Evolutionary conservation across 2,113 vertebrate genomes (phyloP).

Genomic region (Azemiops feae): DNA sequence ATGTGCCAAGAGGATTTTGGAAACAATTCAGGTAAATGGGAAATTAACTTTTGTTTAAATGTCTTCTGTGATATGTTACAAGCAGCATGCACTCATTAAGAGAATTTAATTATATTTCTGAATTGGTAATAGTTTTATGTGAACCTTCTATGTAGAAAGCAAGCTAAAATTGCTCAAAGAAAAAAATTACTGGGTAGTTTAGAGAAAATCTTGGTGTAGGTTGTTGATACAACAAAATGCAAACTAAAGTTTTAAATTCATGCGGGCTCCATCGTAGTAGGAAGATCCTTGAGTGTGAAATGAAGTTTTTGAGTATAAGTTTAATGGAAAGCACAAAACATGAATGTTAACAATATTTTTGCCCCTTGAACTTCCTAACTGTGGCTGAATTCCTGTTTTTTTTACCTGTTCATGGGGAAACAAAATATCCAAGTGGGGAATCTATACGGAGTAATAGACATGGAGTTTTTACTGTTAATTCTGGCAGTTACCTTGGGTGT

Average conservation of each 20-base stretch:
- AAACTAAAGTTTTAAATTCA: background rate
- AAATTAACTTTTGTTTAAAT: conserved; percentile 9
- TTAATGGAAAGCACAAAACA: background rate
- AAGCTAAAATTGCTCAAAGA: background rate
- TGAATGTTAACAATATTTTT: background rate
- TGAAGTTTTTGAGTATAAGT: background rate
- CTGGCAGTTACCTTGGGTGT: background rate
- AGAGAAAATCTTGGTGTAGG: background rate
- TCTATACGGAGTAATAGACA: background rate
- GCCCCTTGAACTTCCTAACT: background rate
- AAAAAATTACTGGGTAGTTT: background rate
- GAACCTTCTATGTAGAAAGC: background rate
- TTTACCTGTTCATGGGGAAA: background rate
- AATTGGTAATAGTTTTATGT: background rate
- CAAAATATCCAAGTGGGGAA: background rate
- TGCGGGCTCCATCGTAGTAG: background rate
- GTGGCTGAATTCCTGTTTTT: background rate
- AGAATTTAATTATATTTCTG: background rate
- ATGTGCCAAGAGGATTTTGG: conserved; percentile 98
- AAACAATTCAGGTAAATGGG: conserved; percentile 93
- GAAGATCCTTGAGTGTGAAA: background rate
- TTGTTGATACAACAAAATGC: background rate
- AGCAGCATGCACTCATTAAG: background rate
- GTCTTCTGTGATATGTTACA: background rate
- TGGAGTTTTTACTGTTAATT: background rate